Evolutionary conservation across 2,797 vertebrate genomes (phyloP).

Genomic region (Scleropages formosus): DNA sequence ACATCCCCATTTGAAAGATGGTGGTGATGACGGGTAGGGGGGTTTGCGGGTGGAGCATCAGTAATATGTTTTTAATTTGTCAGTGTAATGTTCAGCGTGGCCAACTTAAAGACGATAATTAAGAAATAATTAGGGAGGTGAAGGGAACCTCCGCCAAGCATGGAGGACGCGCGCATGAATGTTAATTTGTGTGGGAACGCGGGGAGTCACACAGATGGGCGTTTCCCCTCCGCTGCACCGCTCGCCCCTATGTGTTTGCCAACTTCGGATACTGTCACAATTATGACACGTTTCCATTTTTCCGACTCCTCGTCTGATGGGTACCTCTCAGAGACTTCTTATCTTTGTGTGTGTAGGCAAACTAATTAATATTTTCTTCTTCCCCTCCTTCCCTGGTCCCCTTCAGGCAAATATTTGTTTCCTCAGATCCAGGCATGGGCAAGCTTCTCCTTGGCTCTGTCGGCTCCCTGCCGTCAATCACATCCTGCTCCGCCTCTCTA

Average conservation of each 20-base stretch:
- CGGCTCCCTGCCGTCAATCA: conserved; percentile 94
- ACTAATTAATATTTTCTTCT: conserved; percentile 90
- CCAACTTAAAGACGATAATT: conserved; percentile 74
- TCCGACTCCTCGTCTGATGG: conserved; percentile 83
- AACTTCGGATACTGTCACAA: conserved; percentile 86
- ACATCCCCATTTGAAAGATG: background rate
- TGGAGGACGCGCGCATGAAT: conserved; percentile 81
- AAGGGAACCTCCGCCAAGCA: conserved; percentile 78
- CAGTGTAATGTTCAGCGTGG: conserved; percentile 67
- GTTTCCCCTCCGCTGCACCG: conserved; percentile 73
- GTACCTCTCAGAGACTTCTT: conserved; percentile 87
- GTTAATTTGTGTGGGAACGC: conserved; percentile 85
- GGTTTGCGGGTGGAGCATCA: background rate
- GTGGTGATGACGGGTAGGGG: background rate
- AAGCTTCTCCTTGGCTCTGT: conserved; percentile 84
- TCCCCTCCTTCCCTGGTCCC: conserved; percentile 48
- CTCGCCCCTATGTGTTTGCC: conserved; percentile 80
- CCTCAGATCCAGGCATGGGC: conserved; percentile 91
- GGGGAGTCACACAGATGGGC: conserved; percentile 83
- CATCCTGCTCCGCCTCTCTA: conserved; percentile 49
- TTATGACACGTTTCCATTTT: conserved; percentile 90
- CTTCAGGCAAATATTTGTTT: conserved; percentile 95
- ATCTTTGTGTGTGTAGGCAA: conserved; percentile 87
- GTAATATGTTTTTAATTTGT: conserved; percentile 61
- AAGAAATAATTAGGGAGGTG: conserved; percentile 83